phyloP scores from a whole-genome alignment of 37 sponge, comb jelly and placozoan genomes.

The Haliclona indistincta region DNA sequence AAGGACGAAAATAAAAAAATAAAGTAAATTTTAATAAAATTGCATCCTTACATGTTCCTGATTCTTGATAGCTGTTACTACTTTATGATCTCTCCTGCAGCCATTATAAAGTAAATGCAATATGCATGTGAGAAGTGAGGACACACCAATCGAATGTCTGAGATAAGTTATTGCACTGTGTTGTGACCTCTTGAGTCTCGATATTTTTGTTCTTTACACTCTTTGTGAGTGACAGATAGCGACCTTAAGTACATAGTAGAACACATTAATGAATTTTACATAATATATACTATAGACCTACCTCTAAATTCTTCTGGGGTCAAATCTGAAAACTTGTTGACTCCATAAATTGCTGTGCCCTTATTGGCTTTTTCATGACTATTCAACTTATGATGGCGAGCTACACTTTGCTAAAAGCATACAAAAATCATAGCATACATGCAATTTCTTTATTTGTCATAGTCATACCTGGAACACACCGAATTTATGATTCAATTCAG shows the following conservation, averaged over 20 bases:
- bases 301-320: conserved; percentile 77
- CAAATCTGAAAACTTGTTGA: conserved; percentile 86
- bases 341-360: conserved; percentile 69
- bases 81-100: conserved; percentile 35
- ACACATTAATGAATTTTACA: too few species aligned
- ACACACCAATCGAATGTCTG: conserved; percentile 27
- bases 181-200: too few species aligned
- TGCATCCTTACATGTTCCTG: conserved; percentile 34
- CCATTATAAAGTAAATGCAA: background rate
- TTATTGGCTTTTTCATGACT: conserved; percentile 25
- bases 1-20: background rate
- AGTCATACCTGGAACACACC: conserved; percentile 51
- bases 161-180: background rate
- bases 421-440: background rate
- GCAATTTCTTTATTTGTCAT: background rate
- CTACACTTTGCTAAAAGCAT: conserved; percentile 49
- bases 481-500: conserved; percentile 13
- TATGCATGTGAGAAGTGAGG: background rate
- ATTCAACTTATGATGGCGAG: conserved; percentile 52
- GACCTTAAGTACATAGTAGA: too few species aligned
- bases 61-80: conserved; percentile 47
- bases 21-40: background rate
- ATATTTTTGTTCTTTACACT: too few species aligned
- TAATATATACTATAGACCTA: too few species aligned
- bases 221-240: too few species aligned